Evolutionary conservation across 2,888 invertebrate species (phyloP).

Genomic region (Drosophila austrosaltans): DNA sequence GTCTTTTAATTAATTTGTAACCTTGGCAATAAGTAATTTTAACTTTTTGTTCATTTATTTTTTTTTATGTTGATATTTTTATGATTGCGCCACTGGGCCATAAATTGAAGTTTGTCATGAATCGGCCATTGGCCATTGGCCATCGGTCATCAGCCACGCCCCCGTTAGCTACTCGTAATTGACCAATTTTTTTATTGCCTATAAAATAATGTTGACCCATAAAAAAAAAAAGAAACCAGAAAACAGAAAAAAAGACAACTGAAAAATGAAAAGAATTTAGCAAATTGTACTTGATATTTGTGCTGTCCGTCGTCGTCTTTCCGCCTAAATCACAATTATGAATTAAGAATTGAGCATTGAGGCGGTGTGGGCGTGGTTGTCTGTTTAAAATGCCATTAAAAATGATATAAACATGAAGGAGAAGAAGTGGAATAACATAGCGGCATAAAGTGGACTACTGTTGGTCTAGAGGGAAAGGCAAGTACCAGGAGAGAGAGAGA

Average conservation of each 20-base stretch:
- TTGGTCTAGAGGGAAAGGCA: no score
- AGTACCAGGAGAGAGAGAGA: background rate
- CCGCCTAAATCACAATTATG: conserved; percentile 44
- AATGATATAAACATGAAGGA: background rate
- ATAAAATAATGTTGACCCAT: conserved; percentile 46
- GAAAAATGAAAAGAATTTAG: conserved; percentile 1
- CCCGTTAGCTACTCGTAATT: conserved; percentile 39
- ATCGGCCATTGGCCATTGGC: background rate
- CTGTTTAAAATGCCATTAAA: conserved; percentile 68
- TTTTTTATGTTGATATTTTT: background rate
- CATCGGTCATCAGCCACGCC: conserved; percentile 11
- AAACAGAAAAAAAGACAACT: background rate
- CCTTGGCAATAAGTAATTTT: conserved; percentile 11
- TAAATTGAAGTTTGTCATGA: conserved; percentile 19
- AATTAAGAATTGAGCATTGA: conserved; percentile 41
- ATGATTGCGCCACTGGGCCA: conserved; percentile 3
- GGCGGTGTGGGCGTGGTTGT: conserved; percentile 43
- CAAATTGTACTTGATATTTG: conserved; percentile 8
- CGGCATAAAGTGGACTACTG: background rate
- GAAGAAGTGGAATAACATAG: background rate
- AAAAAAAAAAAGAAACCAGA: background rate
- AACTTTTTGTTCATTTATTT: conserved; percentile 9
- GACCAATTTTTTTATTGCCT: conserved; percentile 56
- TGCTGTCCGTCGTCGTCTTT: background rate
- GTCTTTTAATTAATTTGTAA: conserved; percentile 25